Conservation (phyloP, 2,888 invertebrate species). For the Volucella bombylans region DNA sequence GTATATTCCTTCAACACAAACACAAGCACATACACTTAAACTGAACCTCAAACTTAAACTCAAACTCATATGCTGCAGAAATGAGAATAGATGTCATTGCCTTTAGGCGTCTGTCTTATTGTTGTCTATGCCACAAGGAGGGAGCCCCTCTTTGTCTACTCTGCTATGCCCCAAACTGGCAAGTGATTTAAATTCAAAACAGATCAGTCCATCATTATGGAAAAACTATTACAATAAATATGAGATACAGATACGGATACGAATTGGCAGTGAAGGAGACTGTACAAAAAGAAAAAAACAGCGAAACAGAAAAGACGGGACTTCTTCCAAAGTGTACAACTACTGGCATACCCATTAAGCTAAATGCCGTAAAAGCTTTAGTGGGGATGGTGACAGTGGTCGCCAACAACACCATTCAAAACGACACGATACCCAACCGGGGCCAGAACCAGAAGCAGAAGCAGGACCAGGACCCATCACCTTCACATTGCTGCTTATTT, state of each 20-base stretch:
- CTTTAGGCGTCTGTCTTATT: conserved; percentile 39
- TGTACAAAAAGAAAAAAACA: conserved; percentile 2
- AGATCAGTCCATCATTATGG: conserved; percentile 69
- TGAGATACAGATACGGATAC: conserved; percentile 43
- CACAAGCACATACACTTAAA: background rate
- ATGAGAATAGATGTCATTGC: conserved; percentile 68
- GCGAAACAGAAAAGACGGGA: conserved; percentile 17
- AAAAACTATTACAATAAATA: conserved; percentile 67
- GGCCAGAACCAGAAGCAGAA: background rate
- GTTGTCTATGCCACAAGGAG: conserved; percentile 14
- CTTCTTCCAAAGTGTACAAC: conserved; percentile 15
- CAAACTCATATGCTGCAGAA: conserved; percentile 29
- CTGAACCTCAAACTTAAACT: background rate
- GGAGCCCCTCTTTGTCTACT: background rate
- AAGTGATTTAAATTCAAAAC: conserved; percentile 73
- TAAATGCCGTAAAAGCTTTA: conserved; percentile 70
- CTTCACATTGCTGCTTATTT: conserved; percentile 44
- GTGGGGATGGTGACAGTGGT: conserved; percentile 5
- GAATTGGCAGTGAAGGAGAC: conserved; percentile 30
- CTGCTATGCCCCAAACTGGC: background rate
- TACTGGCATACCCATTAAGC: conserved; percentile 45
- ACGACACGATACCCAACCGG: conserved; percentile 13
- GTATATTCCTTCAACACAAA: background rate
- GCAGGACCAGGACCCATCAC: conserved; percentile 6
- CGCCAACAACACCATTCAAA: background rate